Evolutionary conservation across 2,888 invertebrate genomes (phyloP).

Genomic region (Arctia plantaginis): DNA sequence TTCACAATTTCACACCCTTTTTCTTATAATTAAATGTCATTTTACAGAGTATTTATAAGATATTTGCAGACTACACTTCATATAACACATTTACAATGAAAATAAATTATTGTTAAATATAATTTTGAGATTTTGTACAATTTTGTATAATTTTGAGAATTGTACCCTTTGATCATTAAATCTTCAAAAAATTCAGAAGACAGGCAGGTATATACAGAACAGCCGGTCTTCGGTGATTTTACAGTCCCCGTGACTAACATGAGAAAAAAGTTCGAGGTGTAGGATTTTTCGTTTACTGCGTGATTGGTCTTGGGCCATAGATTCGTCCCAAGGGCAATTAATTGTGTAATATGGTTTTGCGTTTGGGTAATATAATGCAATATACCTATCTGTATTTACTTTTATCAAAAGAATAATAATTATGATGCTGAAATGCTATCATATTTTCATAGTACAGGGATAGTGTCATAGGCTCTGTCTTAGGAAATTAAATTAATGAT

Average conservation of each 20-base stretch:
- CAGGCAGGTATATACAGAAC: neutral
- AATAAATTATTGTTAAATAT: neutral
- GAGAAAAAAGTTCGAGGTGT: neutral
- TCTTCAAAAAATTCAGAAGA: neutral
- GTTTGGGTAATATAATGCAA: too few relatives aligned
- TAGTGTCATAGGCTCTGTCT: too few relatives aligned
- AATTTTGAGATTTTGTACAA: neutral
- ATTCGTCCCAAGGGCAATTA: too few relatives aligned
- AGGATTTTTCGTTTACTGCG: too few relatives aligned
- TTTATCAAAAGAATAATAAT: too few relatives aligned
- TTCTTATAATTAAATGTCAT: slow-evolving; percentile 61
- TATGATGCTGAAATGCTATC: too few relatives aligned
- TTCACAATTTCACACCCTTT: slow-evolving; percentile 69
- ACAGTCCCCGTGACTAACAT: neutral
- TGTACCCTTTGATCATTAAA: neutral
- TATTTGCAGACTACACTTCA: slow-evolving; percentile 24
- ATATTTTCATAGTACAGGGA: too few relatives aligned
- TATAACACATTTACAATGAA: neutral
- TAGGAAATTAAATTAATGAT: too few relatives aligned
- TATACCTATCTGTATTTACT: too few relatives aligned
- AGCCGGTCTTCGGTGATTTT: neutral
- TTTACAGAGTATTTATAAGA: slow-evolving; percentile 56
- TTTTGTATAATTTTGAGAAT: neutral
- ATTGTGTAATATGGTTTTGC: too few relatives aligned
- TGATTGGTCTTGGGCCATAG: too few relatives aligned